phyloP scores from a whole-genome alignment of 2,113 vertebrate species.

The Malurus alboscapulatus region DNA sequence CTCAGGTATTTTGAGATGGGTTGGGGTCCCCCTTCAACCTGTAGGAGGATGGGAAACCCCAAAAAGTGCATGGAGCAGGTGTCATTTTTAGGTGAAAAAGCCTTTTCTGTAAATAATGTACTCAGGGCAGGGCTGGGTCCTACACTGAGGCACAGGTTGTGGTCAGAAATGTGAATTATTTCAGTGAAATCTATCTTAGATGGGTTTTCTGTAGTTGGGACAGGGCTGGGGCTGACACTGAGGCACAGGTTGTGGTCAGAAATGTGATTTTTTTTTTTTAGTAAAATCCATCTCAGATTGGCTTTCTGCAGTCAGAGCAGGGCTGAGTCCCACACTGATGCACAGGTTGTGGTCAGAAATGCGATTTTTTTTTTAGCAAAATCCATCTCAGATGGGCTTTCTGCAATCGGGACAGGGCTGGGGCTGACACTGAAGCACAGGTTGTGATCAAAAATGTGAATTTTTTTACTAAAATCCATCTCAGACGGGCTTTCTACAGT shows the following conservation, averaged over 20 bases:
- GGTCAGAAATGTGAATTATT: accelerated
- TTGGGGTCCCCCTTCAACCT: not conserved
- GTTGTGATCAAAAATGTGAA: accelerated
- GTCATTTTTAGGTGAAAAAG: not conserved
- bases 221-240: too few relatives aligned
- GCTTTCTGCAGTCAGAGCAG: too few relatives aligned
- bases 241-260: too few relatives aligned
- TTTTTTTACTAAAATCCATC: too few relatives aligned
- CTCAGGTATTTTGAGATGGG: not conserved
- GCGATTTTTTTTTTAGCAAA: too few relatives aligned
- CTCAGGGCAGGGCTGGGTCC: accelerated
- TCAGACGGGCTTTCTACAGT: not conserved
- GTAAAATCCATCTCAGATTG: too few relatives aligned
- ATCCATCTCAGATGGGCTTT: too few relatives aligned
- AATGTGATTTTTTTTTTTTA: too few relatives aligned
- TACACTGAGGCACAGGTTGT: accelerated
- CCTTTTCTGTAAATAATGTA: accelerated
- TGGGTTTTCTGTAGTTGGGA: not conserved
- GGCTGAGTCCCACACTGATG: too few relatives aligned
- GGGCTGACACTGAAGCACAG: accelerated
- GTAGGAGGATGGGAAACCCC: not conserved
- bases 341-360: too few relatives aligned
- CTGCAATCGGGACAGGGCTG: too few relatives aligned
- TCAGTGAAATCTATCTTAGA: accelerated
- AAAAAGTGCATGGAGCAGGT: not conserved